Evolutionary conservation across 1,140 invertebrate genomes (phyloP), one percentile per base, ranked within the genome.

Genomic region (Colletes gigas): DNA sequence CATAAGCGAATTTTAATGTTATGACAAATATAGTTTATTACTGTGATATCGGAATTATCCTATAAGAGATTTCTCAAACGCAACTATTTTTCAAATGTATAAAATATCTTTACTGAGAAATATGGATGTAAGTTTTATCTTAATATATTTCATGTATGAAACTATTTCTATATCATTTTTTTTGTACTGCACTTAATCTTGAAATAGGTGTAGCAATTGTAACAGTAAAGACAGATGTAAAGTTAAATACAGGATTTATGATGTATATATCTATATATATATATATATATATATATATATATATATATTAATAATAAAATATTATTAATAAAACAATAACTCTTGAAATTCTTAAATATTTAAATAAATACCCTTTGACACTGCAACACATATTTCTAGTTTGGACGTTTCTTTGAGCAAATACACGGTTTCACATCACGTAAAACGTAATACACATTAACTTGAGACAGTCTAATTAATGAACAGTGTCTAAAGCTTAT

Each of bases 31-130:
- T 83, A 78, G 60, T 76, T 86, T 86, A 83, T 81, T 84, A 62
- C 84, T 87, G 84, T 86, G 85, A 86, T 86, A 86, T 83, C 62
- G 57, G 81, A 83, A 21, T 76, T 78, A 87, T 57, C 63, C 47
- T 74, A 74, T 87, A 87, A 81, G 66, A 81, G 57, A 83, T 41
- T 86, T 47, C 68, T 57, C 14, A 62, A 39, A 78, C 57, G 55
- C 10, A 19, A 70, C 75, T 87, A 87, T 87, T 86, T 86, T 85
- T 81, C 59, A 81, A 74, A 71, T 47, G 21, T 55, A 21, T 66
- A 54, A 69, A 19, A 69, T 50, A 19, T 55, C 21, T 74, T 68
- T 73, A 79, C 7, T 17, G 55, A 66, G 50, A n/a, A 59, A 59
- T 57, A 15, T 30, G 7, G 52, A 73, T 30, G 7, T 59, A 73